These are phyloP conservation scores for Eolophus roseicapilla DNA, from an alignment of 2,113 vertebrate genomes.

Conservation along the genomic window DNA sequence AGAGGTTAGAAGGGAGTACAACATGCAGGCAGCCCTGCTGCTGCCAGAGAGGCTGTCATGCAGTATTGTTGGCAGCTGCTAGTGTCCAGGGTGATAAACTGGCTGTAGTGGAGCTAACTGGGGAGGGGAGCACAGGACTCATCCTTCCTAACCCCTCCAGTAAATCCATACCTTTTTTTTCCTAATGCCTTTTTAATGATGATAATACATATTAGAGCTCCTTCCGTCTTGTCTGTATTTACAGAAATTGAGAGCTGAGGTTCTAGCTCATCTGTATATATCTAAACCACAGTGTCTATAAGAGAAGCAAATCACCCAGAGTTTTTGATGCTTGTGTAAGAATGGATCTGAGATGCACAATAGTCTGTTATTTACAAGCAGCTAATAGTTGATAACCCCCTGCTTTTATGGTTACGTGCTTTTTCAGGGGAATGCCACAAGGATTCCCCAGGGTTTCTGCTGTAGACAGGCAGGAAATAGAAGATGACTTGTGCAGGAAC, in stretches of 20 bases:
- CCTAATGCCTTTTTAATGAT: not conserved
- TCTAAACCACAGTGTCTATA: not conserved
- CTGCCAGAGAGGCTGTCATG: not conserved
- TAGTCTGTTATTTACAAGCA: not conserved
- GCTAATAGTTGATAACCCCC: not conserved
- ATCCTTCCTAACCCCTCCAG: not conserved
- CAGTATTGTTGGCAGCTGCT: fast-evolving
- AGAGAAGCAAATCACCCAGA: not conserved
- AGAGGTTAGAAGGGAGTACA: not conserved
- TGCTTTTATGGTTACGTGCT: not conserved
- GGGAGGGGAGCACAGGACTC: not conserved
- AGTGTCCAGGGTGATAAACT: not conserved
- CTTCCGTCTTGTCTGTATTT: not conserved
- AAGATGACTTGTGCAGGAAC: constrained; percentile 9
- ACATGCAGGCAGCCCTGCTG: not conserved
- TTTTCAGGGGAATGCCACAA: constrained; percentile 23
- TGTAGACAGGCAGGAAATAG: constrained; percentile 38
- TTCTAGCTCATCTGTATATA: not conserved
- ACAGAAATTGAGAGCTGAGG: not conserved
- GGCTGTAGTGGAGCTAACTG: not conserved
- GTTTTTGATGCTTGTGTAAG: not conserved
- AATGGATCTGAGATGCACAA: not conserved
- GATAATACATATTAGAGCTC: not conserved
- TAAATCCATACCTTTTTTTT: not conserved
- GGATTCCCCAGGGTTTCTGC: constrained; percentile 30